A percentile compares a stretch with the other conserved stretches of the same genome.
Conservation (phyloP, 2,888 invertebrate genomes). For the Hydropsyche betteni region DNA sequence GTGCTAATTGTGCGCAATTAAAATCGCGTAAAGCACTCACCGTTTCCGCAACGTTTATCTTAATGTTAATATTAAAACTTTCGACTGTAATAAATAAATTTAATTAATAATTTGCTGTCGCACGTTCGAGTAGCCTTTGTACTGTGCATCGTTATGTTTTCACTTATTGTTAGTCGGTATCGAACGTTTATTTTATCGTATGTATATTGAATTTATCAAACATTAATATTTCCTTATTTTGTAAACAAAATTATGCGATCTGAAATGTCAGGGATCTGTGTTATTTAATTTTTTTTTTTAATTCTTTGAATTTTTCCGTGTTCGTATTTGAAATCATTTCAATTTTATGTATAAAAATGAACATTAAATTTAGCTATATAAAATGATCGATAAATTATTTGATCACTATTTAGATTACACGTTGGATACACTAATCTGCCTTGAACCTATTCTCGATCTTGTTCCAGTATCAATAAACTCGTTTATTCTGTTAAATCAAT, state of each 20-base stretch:
- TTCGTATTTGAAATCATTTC: no score
- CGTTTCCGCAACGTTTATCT: slow-evolving; percentile 8
- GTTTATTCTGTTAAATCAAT: no score
- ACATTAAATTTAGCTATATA: no score
- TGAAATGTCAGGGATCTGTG: no score
- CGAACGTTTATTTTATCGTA: neutral
- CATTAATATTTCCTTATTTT: no score
- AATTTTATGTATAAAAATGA: no score
- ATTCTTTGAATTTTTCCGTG: no score
- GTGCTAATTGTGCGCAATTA: slow-evolving; percentile 19
- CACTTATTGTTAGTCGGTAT: neutral
- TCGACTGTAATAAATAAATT: neutral
- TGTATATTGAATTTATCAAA: no score
- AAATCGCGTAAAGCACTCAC: slow-evolving; percentile 19
- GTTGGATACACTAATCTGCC: slow-evolving; percentile 10
- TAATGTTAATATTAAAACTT: slow-evolving; percentile 12
- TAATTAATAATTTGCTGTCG: neutral
- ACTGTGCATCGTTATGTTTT: no score
- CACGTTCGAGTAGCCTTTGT: neutral
- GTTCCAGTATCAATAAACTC: neutral
- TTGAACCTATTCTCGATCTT: slow-evolving; percentile 19
- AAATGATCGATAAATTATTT: no score
- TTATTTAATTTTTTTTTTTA: no score
- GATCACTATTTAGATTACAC: neutral
- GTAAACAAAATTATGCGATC: no score